Evolutionary conservation across 2,888 invertebrate genomes (phyloP), one percentile per base, ranked within the genome.

Genomic region (Apodemia mormo): DNA sequence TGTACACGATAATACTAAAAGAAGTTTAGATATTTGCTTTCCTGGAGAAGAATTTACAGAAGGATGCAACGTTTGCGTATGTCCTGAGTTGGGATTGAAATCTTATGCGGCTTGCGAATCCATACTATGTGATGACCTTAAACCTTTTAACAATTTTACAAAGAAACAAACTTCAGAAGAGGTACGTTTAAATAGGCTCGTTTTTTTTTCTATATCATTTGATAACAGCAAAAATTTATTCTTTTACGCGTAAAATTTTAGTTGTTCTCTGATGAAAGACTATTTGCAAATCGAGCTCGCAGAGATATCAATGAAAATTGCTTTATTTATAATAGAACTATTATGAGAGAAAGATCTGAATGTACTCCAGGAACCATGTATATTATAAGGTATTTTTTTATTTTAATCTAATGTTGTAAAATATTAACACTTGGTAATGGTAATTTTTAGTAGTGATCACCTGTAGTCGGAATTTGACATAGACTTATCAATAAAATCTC

Each of bases 31-130:
- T 12, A 74, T 86, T 0, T 92, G 92, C 72, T 92, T 89, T 69
- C 92, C 92, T 8, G 92, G 92, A 0, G 90, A 92, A 72, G 87
- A 89, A 72, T 94, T 88, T 73, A 80, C 82, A 14, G 74, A 80
- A 1, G 93, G 85, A 0, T 93, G 93, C 72, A 90, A 90, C 66
- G 76, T 87, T 1, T 94, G 94, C 74, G 76, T 87, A 0, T 94
- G 94, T 73, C 87, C 92, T 2, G 92, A 90, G 5, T 83, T 88
- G 77, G 94, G 93, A 0, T 71, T 92, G 49, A 86, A 82, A 67
- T 79, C 82, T 5, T 90, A 87, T 70, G 90, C 92, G 0, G 78
- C 81, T 0, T 92, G 92, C 72, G 83, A 86, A 1, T 74, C 80
- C 6, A 76, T 80, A 52, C 69, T 82, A 33, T 90, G 90, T 66